phyloP scores from a whole-genome alignment of 2,797 vertebrate genomes.

The Phalanger gymnotis region DNA sequence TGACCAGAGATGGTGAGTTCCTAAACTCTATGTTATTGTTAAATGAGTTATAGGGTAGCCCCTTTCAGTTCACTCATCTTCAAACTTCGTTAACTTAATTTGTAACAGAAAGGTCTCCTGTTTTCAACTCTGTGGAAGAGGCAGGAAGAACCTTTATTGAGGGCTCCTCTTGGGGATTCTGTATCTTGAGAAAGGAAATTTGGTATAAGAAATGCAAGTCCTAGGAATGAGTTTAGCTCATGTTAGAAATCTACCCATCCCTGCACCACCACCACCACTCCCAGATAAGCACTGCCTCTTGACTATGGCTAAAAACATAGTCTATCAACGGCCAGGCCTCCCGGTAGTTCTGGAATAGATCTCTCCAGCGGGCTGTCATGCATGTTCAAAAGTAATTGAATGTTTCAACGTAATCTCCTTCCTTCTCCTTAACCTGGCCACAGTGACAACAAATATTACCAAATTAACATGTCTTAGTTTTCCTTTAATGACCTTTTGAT shows the following conservation, averaged over 20 bases:
- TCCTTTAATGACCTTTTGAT: constrained; percentile 40
- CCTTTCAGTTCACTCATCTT: constrained; percentile 43
- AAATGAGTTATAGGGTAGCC: constrained; percentile 10
- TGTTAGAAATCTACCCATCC: not conserved
- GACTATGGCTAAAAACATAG: constrained; percentile 2
- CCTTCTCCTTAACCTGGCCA: constrained; percentile 10
- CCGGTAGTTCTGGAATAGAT: not conserved
- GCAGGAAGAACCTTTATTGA: constrained; percentile 46
- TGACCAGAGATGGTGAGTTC: not conserved
- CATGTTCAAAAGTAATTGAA: constrained; percentile 34
- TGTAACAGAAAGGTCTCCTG: constrained; percentile 4
- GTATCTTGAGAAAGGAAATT: not conserved
- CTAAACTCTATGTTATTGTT: constrained; percentile 36
- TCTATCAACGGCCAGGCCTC: not conserved
- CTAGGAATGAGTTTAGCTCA: constrained; percentile 18
- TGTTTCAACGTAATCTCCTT: constrained; percentile 19
- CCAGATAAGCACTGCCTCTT: not conserved
- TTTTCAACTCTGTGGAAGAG: constrained; percentile 20
- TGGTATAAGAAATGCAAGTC: constrained; percentile 14
- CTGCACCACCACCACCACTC: not conserved
- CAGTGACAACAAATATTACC: constrained; percentile 5
- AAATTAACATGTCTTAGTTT: constrained; percentile 27
- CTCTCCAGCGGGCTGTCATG: not conserved
- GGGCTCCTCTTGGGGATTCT: not conserved
- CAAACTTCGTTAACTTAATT: constrained; percentile 35